Percentiles rank a stretch among this genome's conserved stretches.
Conservation (phyloP, 2,888 invertebrate species). For the Hedychridium roseum region DNA sequence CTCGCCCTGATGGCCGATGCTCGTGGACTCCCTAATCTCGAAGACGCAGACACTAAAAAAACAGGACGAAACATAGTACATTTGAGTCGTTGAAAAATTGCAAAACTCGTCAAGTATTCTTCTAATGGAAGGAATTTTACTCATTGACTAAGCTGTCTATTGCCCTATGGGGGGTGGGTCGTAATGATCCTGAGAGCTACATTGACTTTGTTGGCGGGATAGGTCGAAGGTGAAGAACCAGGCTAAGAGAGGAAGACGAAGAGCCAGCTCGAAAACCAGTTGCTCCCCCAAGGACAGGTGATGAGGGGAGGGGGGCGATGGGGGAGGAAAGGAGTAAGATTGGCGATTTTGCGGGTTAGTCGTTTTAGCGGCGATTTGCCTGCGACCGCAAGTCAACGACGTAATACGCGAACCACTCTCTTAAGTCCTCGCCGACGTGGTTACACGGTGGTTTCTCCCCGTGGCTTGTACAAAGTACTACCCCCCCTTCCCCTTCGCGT, state of each 20-base stretch:
- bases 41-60: constrained; percentile 51
- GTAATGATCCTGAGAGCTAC: no score
- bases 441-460: constrained; percentile 28
- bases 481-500: constrained; percentile 3
- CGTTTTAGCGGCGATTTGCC: constrained; percentile 59
- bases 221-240: no score
- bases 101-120: no score
- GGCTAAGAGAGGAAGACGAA: no score
- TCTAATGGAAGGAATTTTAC: no score
- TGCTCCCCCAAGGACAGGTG: constrained; percentile 16
- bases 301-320: constrained; percentile 20
- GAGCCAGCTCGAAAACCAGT: no score
- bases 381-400: constrained; percentile 55
- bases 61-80: no score
- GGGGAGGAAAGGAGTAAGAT: constrained; percentile 5
- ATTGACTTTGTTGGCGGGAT: no score
- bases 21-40: constrained; percentile 75
- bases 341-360: constrained; percentile 47
- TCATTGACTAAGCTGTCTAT: no score
- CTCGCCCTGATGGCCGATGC: constrained; percentile 70
- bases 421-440: constrained; percentile 35
- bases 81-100: no score
- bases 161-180: no score
- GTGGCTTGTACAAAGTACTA: background rate
- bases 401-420: constrained; percentile 56